Base-by-base conservation (phyloP, 2,888 invertebrate genomes). In the Drosophila pseudotalamancana region DNA sequence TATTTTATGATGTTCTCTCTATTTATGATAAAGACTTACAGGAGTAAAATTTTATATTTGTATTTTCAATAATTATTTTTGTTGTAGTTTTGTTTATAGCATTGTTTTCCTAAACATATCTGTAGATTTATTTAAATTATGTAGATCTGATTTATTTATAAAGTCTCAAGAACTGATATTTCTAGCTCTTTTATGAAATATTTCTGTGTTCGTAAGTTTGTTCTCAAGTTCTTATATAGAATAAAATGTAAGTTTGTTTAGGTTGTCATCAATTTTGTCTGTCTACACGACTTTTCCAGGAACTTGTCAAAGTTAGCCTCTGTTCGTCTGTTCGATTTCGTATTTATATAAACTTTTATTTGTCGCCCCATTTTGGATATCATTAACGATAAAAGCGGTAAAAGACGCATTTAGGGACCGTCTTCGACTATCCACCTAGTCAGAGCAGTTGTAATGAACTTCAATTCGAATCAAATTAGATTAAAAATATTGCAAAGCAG, bases 391-490 rank as follows among this genome's bases (percentile, higher is more conserved):
- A 63, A 48, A 64, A 57, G 55, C 62, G 62, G 31, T 60, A 55
- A 14, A 72, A 46, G 50, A 50, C 54, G 65, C 18, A 40, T 37
- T 39, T 48, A 55, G 69, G 61, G 54, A 69, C 19, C 45, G 43
- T 49, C 42, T 59, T 55, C 42, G 55, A 56, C 25, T 29, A 16
- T 43, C 29, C 39, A 23, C 12, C 25, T 42, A 50, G 21, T 46
- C 21, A 23, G 37, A 39, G 23, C 16, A 23, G 12, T 42, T 31
- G 43, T 27, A 12, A 34, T 56, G 27, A 29, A 76, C 73, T 62
- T 67, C 45, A 66, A 64, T 50, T 31, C 35, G 46, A 60, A 62
- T 60, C 73, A 87, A 87, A 87, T 87, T 81, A 87, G 82, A 61
- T 64, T 66, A 54, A 70, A 54, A 51, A 46, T 43, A 16, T 11